A percentile compares a stretch with the other conserved stretches of the same genome.
phyloP scores from a whole-genome alignment of 2,113 vertebrate genomes.

The Ophiodon elongatus region DNA sequence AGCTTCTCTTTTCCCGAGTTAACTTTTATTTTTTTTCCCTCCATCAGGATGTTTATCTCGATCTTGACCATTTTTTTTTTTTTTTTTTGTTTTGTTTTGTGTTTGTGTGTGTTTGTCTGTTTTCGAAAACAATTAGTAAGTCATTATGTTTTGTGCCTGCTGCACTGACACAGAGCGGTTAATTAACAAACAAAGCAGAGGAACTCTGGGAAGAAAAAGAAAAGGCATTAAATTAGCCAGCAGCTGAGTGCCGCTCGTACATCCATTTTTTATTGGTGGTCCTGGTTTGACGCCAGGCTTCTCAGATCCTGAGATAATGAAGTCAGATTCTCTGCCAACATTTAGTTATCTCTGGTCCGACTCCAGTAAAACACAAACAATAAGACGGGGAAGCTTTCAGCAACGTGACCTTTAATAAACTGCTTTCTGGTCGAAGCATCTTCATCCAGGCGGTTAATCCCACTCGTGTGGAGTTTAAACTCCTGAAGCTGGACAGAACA shows the following conservation, averaged over 20 bases:
- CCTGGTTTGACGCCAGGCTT: conserved; percentile 47
- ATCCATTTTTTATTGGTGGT: no score
- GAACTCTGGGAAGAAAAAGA: neutral
- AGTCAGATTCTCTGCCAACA: conserved; percentile 34
- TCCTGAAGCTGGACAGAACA: neutral
- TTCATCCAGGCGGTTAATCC: no score
- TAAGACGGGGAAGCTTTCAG: neutral
- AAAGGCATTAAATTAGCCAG: conserved; percentile 17
- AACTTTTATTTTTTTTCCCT: neutral
- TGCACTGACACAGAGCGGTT: neutral
- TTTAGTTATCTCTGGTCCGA: neutral
- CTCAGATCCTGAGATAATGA: conserved; percentile 18
- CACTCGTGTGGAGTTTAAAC: neutral
- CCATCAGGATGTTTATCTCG: neutral
- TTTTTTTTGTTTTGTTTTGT: no score
- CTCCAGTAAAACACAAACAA: conserved; percentile 17
- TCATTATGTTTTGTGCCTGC: conserved; percentile 9
- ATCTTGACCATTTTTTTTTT: neutral
- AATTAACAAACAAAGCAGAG: conserved; percentile 21
- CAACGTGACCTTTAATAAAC: neutral
- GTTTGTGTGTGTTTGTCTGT: neutral
- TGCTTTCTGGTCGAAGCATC: neutral
- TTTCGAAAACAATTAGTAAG: conserved; percentile 8
- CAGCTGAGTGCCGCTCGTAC: conserved; percentile 32
- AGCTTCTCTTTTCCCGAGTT: neutral